Conservation (phyloP, 2,113 vertebrate genomes). For the Propithecus coquereli region DNA sequence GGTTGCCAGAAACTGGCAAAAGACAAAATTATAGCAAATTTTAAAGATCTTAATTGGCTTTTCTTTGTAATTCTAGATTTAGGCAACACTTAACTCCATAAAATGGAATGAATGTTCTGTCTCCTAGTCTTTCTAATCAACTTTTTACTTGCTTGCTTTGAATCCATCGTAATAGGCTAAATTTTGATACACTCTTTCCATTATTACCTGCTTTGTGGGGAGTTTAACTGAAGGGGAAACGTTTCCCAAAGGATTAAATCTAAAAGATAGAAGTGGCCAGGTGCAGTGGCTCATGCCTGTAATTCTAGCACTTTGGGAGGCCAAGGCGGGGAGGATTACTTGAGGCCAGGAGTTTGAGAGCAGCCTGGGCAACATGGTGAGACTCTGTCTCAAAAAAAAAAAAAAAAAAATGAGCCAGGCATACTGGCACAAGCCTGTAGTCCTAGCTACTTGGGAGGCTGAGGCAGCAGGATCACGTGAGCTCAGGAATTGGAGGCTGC, state of each 20-base stretch:
- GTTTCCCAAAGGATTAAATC: slow-evolving; percentile 22
- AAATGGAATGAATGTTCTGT: not conserved
- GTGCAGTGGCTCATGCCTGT: no score
- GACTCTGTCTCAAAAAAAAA: no score
- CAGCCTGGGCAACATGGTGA: no score
- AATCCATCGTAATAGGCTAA: not conserved
- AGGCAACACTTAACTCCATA: not conserved
- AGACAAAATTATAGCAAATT: not conserved
- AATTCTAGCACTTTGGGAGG: no score
- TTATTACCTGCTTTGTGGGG: not conserved
- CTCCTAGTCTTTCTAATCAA: not conserved
- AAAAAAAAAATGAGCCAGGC: no score
- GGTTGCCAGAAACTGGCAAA: not conserved
- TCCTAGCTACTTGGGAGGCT: no score
- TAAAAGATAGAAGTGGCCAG: not conserved
- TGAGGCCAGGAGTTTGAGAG: no score
- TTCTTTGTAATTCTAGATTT: not conserved
- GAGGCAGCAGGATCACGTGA: no score
- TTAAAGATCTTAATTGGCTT: not conserved
- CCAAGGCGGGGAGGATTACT: no score
- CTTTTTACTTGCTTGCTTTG: not conserved
- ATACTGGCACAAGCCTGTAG: no score
- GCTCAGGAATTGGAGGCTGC: no score
- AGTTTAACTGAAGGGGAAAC: slow-evolving; percentile 16
- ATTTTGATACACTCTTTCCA: not conserved